These are phyloP conservation scores for Pampusana beccarii DNA, from an alignment of 2,113 vertebrate genomes.

Conservation along the genomic window DNA sequence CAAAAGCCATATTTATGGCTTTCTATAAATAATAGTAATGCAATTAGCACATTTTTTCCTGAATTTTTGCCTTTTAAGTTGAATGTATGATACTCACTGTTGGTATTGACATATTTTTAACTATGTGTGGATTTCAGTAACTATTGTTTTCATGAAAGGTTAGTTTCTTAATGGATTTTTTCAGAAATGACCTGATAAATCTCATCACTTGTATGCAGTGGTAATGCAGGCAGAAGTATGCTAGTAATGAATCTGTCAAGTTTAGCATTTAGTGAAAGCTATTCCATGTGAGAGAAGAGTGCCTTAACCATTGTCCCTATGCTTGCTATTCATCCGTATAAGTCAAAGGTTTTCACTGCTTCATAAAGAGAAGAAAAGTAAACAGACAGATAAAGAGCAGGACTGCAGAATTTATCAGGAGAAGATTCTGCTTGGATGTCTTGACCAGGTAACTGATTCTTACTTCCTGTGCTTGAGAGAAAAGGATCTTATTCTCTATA, in stretches of 20 bases:
- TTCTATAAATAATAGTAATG: not conserved
- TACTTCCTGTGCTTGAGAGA: not conserved
- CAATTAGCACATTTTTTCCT: not conserved
- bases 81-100: not conserved
- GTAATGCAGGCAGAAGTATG: not conserved
- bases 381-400: not conserved
- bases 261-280: not conserved
- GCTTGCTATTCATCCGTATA: not conserved
- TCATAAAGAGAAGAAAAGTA: not conserved
- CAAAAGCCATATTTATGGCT: rapidly evolving
- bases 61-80: not conserved
- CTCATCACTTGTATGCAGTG: not conserved
- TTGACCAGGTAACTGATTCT: not conserved
- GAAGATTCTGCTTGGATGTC: not conserved
- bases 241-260: not conserved
- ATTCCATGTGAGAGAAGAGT: not conserved
- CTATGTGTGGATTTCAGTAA: not conserved
- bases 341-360: not conserved
- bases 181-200: not conserved
- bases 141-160: not conserved
- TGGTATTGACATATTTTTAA: not conserved
- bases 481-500: not conserved
- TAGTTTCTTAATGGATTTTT: not conserved
- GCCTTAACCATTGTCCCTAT: not conserved
- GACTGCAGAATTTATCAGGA: not conserved